Evolutionary conservation across 1,140 invertebrate species (phyloP).

Genomic region (Zophobas atratus): DNA sequence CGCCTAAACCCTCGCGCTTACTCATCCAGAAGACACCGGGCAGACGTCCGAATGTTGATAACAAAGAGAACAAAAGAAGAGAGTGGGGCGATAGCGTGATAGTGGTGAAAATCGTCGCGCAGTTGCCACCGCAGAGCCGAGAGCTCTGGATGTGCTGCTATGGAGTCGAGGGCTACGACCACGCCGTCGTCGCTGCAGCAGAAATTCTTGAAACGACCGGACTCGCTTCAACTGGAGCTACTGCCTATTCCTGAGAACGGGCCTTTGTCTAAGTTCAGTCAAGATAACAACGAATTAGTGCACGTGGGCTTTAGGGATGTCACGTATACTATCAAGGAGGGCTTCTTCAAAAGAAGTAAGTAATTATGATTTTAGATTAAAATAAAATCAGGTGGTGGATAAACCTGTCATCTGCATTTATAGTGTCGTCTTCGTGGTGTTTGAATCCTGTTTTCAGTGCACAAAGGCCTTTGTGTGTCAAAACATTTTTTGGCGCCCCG

Average conservation of each 20-base stretch:
- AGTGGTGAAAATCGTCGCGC: constrained; percentile 37
- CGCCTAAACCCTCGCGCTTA: background rate
- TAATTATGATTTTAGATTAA: background rate
- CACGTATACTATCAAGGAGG: constrained; percentile 42
- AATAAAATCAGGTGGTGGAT: background rate
- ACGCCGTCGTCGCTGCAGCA: constrained; percentile 22
- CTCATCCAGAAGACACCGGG: background rate
- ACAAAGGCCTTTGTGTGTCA: too few species aligned
- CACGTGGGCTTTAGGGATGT: constrained; percentile 44
- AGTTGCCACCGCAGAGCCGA: constrained; percentile 12
- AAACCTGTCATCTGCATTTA: too few species aligned
- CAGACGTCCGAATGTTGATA: constrained; percentile 15
- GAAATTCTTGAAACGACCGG: constrained; percentile 33
- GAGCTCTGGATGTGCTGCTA: constrained; percentile 14
- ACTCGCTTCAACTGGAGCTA: constrained; percentile 47
- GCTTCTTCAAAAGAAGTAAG: constrained; percentile 45
- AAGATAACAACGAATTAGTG: background rate
- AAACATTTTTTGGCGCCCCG: too few species aligned
- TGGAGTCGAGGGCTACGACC: constrained; percentile 14
- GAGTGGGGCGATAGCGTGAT: constrained; percentile 23
- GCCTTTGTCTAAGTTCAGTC: constrained; percentile 2
- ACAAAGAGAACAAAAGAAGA: constrained; percentile 33
- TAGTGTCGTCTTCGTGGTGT: too few species aligned
- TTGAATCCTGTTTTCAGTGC: too few species aligned
- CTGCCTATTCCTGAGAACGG: constrained; percentile 46